Conservation (phyloP, 2,797 vertebrate genomes). For the Columba guinea region DNA sequence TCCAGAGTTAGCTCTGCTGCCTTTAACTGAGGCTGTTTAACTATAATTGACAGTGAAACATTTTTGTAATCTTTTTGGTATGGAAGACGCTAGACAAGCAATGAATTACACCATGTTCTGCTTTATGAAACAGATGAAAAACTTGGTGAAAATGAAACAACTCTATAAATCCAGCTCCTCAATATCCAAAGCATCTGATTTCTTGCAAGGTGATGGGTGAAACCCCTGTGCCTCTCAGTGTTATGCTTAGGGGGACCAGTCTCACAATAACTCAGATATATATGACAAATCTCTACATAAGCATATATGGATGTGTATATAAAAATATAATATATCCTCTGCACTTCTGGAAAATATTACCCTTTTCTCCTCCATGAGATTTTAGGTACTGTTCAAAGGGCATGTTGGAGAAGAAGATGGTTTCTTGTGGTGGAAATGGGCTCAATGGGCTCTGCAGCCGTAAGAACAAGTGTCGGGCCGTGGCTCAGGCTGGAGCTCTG, state of each 20-base stretch:
- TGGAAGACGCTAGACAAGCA: conserved; percentile 3
- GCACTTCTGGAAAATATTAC: background rate
- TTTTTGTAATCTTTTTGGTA: conserved; percentile 39
- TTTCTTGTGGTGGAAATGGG: conserved; percentile 3
- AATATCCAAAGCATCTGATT: background rate
- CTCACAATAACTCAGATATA: background rate
- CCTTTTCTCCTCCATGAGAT: background rate
- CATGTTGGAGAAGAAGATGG: background rate
- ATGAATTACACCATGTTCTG: conserved; percentile 39
- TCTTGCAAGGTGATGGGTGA: background rate
- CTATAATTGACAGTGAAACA: conserved; percentile 35
- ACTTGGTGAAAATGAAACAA: background rate
- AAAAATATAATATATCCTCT: background rate
- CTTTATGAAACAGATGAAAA: conserved; percentile 29
- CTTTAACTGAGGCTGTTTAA: background rate
- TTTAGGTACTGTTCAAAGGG: background rate
- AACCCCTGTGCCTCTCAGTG: background rate
- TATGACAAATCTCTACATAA: background rate
- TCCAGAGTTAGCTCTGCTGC: background rate
- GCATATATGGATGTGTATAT: background rate
- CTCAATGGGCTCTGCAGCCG: background rate
- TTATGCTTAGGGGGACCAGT: background rate
- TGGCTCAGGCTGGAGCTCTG: conserved; percentile 33
- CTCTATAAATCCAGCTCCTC: background rate
- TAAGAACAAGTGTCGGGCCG: background rate